Conservation (phyloP, 2,113 vertebrate species). For the Myrmophylax atrothorax region DNA sequence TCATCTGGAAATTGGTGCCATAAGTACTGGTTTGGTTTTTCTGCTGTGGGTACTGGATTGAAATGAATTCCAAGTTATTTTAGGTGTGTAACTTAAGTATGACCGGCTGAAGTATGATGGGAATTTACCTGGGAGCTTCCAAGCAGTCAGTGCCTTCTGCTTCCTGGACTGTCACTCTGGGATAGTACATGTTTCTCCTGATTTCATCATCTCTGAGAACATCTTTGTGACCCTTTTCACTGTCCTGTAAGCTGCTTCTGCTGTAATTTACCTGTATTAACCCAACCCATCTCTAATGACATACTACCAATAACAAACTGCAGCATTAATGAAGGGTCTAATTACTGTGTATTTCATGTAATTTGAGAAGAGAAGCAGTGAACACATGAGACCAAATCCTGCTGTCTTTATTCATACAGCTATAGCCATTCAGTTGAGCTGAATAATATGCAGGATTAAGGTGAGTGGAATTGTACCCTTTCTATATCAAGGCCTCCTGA, state of each 20-base stretch:
- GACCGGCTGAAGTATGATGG: background rate
- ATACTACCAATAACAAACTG: background rate
- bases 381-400: background rate
- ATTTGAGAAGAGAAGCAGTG: background rate
- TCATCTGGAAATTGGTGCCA: background rate
- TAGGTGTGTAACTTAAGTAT: background rate
- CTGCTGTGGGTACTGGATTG: background rate
- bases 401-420: background rate
- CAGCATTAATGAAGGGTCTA: background rate
- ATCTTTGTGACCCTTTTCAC: background rate
- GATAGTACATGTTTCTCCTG: background rate
- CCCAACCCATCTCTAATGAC: background rate
- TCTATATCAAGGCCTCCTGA: constrained; percentile 12
- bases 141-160: background rate
- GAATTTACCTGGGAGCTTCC: background rate
- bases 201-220: background rate
- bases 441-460: constrained; percentile 30
- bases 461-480: constrained; percentile 25
- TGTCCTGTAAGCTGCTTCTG: background rate
- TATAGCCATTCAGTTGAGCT: background rate
- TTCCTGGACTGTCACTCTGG: background rate
- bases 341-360: background rate
- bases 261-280: background rate
- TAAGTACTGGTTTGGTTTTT: background rate
- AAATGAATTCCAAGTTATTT: background rate